A percentile compares a stretch with the other conserved stretches of the same genome.
Conservation (phyloP, 2,113 vertebrate genomes). For the Heterotis niloticus region DNA sequence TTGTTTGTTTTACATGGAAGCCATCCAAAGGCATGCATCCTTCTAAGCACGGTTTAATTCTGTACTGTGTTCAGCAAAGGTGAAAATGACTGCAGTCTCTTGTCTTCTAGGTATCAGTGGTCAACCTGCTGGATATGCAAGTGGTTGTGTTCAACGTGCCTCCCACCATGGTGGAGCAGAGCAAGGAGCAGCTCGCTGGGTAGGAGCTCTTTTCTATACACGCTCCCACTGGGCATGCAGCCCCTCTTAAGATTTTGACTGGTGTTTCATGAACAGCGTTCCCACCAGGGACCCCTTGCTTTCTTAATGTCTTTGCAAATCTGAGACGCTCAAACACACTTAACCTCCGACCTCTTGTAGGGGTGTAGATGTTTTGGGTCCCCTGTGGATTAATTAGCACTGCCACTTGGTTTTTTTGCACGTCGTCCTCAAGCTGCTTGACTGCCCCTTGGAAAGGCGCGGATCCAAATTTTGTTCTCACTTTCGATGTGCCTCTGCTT, state of each 20-base stretch:
- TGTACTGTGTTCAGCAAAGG: background rate
- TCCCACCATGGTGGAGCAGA: conserved; percentile 90
- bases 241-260: background rate
- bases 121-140: conserved; percentile 98
- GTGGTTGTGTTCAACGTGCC: conserved; percentile 94
- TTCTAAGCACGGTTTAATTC: conserved; percentile 4
- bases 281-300: background rate
- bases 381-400: background rate
- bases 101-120: conserved; percentile 83
- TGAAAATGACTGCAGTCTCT: background rate
- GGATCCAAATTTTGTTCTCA: background rate
- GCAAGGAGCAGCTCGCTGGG: conserved; percentile 87
- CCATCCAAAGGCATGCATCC: background rate
- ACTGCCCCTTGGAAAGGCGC: background rate
- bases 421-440: too few species aligned
- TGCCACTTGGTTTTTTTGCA: background rate
- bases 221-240: background rate
- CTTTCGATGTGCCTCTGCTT: background rate
- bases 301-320: background rate
- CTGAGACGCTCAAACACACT: background rate
- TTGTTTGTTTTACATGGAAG: conserved; percentile 33
- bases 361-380: background rate
- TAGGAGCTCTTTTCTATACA: conserved; percentile 52
- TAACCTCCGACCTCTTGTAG: conserved; percentile 1
- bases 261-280: background rate